These are phyloP conservation scores for Cynopterus brachyotis DNA, from an alignment of 2,113 vertebrate species.

Conservation along the genomic window DNA sequence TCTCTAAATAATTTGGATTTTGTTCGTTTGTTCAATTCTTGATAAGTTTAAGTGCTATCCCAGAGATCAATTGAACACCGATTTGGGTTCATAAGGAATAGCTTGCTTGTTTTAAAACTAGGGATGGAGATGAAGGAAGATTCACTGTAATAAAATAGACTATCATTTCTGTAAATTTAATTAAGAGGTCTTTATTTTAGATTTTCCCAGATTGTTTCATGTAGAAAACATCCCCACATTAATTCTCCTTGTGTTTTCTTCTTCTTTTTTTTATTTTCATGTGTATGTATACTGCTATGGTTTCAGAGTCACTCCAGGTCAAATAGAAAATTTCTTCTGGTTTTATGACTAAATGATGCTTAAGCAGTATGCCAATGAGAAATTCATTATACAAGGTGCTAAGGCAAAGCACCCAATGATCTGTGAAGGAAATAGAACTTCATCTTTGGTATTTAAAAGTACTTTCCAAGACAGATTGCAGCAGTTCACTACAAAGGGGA, in stretches of 20 bases:
- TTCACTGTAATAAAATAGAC: neutral
- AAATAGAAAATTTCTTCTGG: slow-evolving; percentile 17
- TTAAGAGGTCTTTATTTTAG: slow-evolving; percentile 13
- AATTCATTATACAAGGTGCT: slow-evolving; percentile 81
- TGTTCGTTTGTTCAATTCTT: neutral
- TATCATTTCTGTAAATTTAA: slow-evolving; percentile 11
- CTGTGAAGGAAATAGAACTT: slow-evolving; percentile 72
- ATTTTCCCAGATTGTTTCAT: neutral
- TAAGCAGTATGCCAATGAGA: slow-evolving; percentile 70
- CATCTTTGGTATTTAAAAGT: slow-evolving; percentile 75
- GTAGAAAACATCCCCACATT: neutral
- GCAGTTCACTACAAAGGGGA: slow-evolving; percentile 46
- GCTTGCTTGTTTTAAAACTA: slow-evolving; percentile 37
- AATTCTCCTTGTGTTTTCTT: slow-evolving; percentile 4
- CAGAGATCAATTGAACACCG: neutral
- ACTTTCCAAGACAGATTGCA: slow-evolving; percentile 79
- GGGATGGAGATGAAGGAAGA: neutral
- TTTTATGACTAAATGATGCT: slow-evolving; percentile 60
- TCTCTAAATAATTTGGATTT: neutral
- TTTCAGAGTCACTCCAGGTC: neutral
- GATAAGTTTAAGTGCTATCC: neutral
- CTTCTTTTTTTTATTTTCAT: neutral
- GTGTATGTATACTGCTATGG: neutral
- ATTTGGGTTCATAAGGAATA: neutral
- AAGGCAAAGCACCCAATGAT: slow-evolving; percentile 71